Base-by-base conservation (phyloP, 2,113 vertebrate genomes). In the Percopsis transmontana region DNA sequence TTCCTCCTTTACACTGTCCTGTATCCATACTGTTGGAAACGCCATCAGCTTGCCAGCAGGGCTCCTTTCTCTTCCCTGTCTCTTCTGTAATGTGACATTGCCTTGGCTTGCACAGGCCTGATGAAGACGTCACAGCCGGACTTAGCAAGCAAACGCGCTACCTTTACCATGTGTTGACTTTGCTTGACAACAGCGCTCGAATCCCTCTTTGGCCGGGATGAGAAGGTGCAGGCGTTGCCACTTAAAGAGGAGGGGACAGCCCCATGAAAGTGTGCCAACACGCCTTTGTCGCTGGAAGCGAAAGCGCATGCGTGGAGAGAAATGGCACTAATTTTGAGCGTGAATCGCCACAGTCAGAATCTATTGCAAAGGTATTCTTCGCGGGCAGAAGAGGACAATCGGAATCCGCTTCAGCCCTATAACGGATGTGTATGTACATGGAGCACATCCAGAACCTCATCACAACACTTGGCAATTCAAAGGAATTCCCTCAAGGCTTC, bases 301-400 rank as follows among this genome's bases (percentile, higher is more conserved):
- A 77, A 72, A 51, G 79, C 62, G 33, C 39, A 67, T 19, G 58
- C 74, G 74, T 66, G 67, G 64, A 62, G 66, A 89, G 66, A 79
- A 83, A 86, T 56, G 68, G 45, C 50, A 72, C 77, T 83, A 68
- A 83, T 83, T 85, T 73, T 60, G 52, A 73, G 62, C 74, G 76
- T 86, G 80, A 86, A 85, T 88, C 82, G 77, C 33, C 51, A 74
- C 85, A 87, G 89, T 90, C 86, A 85, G 57, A 76, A 81, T 76
- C 62, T 64, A 77, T 81, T 73, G 67, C 74, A 66, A 56, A 18
- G 54, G 38, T 5, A 41, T 69, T 67, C 23, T 68, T 73, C 68
- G 51, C 21, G 57, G 45, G 57, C 69, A 76, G 70, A 58, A 58
- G 68, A 21, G 71, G 51, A 68, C 59, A 59, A 69, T 1, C 58